phyloP scores from a whole-genome alignment of 2,113 vertebrate genomes.

The Physeter macrocephalus region DNA sequence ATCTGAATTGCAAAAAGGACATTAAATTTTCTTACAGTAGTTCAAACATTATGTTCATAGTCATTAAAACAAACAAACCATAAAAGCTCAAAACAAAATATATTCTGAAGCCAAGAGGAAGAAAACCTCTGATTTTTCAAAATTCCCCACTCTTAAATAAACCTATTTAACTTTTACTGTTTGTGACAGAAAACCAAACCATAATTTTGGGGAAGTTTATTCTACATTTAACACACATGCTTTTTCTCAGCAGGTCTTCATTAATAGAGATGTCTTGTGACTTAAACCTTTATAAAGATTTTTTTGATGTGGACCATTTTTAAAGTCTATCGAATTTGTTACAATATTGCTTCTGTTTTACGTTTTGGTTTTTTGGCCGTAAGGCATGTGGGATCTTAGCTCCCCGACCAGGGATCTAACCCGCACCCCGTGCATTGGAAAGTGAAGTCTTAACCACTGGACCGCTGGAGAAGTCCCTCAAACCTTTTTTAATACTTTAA shows the following conservation, averaged over 20 bases:
- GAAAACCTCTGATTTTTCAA: background rate
- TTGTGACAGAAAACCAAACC: background rate
- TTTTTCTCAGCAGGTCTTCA: background rate
- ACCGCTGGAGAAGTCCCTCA: too few relatives aligned
- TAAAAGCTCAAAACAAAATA: background rate
- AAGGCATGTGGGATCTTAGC: too few relatives aligned
- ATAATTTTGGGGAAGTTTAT: background rate
- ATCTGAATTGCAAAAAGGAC: constrained; percentile 9
- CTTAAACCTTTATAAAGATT: background rate
- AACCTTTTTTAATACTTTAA: background rate
- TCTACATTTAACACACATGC: background rate
- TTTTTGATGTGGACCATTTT: too few relatives aligned
- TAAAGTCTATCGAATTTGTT: too few relatives aligned
- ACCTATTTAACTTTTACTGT: background rate
- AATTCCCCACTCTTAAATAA: background rate
- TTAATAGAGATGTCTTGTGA: background rate
- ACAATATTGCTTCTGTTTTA: too few relatives aligned
- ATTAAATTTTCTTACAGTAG: background rate
- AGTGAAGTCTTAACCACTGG: too few relatives aligned
- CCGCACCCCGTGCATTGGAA: too few relatives aligned
- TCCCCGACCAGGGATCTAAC: too few relatives aligned
- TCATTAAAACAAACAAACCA: background rate
- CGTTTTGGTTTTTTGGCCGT: too few relatives aligned
- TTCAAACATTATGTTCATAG: background rate
- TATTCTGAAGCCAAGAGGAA: constrained; percentile 1